These are phyloP conservation scores for Alligator sinensis DNA, from an alignment of 2,113 vertebrate genomes.

Conservation along the genomic window DNA sequence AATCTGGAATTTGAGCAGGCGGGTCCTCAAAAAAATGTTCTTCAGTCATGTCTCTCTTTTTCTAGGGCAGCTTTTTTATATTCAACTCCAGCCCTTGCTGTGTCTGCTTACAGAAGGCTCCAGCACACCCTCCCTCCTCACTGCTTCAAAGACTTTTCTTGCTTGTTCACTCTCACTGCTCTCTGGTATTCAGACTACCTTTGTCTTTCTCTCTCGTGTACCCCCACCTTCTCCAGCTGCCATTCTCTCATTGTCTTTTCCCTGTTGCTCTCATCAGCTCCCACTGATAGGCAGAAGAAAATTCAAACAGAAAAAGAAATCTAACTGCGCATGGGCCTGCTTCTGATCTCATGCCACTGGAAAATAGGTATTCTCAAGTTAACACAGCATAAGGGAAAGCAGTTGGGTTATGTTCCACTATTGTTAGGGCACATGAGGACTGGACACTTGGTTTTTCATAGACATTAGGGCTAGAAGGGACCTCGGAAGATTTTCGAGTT, in stretches of 20 bases:
- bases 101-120: background rate
- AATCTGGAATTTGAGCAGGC: background rate
- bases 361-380: background rate
- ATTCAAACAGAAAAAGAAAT: background rate
- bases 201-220: background rate
- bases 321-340: background rate
- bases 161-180: background rate
- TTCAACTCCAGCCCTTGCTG: background rate
- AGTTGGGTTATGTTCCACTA: background rate
- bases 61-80: background rate
- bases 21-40: background rate
- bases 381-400: background rate
- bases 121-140: rapidly evolving
- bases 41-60: background rate
- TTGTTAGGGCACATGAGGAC: background rate
- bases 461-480: no score
- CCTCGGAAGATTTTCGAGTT: no score
- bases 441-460: background rate
- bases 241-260: background rate
- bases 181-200: background rate
- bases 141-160: background rate
- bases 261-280: background rate
- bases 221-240: background rate
- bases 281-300: background rate
- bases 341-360: background rate